A percentile compares a stretch with the other conserved stretches of the same genome.
phyloP scores from a whole-genome alignment of 1,140 invertebrate genomes.

The Drosophila sp. region DNA sequence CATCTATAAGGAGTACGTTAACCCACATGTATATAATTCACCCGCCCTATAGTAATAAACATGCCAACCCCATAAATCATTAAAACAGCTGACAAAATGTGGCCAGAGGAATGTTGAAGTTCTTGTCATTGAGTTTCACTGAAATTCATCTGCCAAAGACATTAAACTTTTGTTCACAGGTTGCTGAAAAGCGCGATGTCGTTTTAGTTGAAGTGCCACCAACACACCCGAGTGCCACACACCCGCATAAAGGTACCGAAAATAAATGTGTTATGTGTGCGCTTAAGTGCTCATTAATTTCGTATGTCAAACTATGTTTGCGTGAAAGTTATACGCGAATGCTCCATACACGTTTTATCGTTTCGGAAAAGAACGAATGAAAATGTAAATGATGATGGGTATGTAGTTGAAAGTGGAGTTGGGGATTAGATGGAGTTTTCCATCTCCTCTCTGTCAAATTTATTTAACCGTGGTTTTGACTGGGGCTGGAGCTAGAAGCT shows the following conservation, averaged over 20 bases:
- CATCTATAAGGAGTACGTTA: neutral
- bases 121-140: conserved; percentile 33
- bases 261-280: conserved; percentile 78
- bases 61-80: conserved; percentile 52
- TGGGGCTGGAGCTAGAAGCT: neutral
- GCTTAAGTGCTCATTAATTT: conserved; percentile 80
- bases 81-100: conserved; percentile 21
- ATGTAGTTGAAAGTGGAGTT: conserved; percentile 33
- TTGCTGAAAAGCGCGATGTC: conserved; percentile 34
- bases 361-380: conserved; percentile 42
- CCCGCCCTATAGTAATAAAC: conserved; percentile 23
- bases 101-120: conserved; percentile 16
- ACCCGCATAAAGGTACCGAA: conserved; percentile 24
- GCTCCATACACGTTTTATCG: conserved; percentile 57
- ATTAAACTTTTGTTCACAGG: conserved; percentile 54
- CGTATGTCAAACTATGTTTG: conserved; percentile 69
- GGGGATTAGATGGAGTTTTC: conserved; percentile 31
- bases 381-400: conserved; percentile 40
- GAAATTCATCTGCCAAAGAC: conserved; percentile 53
- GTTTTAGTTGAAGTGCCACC: conserved; percentile 39
- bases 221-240: conserved; percentile 1
- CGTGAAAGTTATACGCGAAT: conserved; percentile 42
- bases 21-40: conserved; percentile 36
- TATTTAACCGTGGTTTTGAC: conserved; percentile 34
- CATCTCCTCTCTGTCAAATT: conserved; percentile 50